phyloP scores from a whole-genome alignment of 37 sponge, comb jelly and placozoan genomes.

The Beroe forskalii region DNA sequence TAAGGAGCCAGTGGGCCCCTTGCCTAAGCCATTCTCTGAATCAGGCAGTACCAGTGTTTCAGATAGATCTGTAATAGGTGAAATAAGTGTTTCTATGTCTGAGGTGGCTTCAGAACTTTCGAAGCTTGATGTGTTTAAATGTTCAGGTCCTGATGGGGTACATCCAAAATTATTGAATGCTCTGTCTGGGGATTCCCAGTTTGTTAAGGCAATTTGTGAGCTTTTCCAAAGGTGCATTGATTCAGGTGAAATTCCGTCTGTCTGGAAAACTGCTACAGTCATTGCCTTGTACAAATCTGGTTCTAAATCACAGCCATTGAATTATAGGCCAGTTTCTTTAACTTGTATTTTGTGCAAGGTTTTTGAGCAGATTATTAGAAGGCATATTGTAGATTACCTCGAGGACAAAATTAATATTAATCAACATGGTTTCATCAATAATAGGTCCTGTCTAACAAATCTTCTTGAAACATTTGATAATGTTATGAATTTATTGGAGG shows the following conservation, averaged over 20 bases:
- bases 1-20: background rate
- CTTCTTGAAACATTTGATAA: background rate
- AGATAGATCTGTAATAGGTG: background rate
- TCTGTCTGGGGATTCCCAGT: background rate
- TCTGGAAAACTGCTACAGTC: background rate
- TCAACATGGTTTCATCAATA: background rate
- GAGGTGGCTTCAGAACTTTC: background rate
- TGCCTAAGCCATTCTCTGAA: background rate
- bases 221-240: background rate
- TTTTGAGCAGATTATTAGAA: background rate
- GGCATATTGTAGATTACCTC: background rate
- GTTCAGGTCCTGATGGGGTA: background rate
- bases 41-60: background rate
- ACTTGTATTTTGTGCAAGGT: background rate
- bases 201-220: background rate
- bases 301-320: background rate
- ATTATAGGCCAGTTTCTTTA: slow-evolving; percentile 22
- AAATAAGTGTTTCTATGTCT: background rate
- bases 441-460: background rate
- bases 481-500: background rate
- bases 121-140: background rate
- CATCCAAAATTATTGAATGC: background rate
- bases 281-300: background rate
- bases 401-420: background rate
- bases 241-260: background rate